Evolutionary conservation across 2,113 vertebrate species (phyloP).

Genomic region (Callionymus lyra): DNA sequence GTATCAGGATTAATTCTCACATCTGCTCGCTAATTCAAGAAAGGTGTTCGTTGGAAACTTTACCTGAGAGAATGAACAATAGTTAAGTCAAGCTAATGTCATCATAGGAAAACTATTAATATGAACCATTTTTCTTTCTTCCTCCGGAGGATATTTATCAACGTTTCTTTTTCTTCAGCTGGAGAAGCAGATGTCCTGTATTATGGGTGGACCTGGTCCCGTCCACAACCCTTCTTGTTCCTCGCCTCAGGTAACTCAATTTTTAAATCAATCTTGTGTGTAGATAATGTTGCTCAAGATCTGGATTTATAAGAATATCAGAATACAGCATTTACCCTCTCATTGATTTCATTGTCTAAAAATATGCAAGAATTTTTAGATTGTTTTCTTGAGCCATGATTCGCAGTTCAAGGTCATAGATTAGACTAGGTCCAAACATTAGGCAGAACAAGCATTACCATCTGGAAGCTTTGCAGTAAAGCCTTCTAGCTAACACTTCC

Average conservation of each 20-base stretch:
- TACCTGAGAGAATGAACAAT: conserved; percentile 27
- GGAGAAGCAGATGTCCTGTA: conserved; percentile 87
- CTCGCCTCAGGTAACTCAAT: conserved; percentile 75
- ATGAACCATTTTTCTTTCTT: conserved; percentile 6
- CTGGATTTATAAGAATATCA: no score
- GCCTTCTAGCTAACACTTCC: no score
- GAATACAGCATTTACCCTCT: no score
- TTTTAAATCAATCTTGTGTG: not conserved
- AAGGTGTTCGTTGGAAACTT: no score
- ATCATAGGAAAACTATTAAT: conserved; percentile 22
- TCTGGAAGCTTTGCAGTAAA: no score
- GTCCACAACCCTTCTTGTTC: conserved; percentile 79
- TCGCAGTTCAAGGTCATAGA: no score
- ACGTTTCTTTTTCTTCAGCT: conserved; percentile 66
- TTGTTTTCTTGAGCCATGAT: no score
- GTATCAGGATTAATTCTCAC: conserved; percentile 32
- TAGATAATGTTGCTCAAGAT: no score
- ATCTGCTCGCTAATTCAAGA: not conserved
- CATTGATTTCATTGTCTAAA: no score
- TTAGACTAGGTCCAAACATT: no score
- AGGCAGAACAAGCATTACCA: no score
- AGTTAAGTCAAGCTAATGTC: conserved; percentile 30
- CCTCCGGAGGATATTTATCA: conserved; percentile 8
- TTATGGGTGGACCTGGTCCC: conserved; percentile 83
- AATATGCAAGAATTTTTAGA: no score